Base-by-base conservation (phyloP, 2,888 invertebrate species). In the Sphecodes monilicornis region DNA sequence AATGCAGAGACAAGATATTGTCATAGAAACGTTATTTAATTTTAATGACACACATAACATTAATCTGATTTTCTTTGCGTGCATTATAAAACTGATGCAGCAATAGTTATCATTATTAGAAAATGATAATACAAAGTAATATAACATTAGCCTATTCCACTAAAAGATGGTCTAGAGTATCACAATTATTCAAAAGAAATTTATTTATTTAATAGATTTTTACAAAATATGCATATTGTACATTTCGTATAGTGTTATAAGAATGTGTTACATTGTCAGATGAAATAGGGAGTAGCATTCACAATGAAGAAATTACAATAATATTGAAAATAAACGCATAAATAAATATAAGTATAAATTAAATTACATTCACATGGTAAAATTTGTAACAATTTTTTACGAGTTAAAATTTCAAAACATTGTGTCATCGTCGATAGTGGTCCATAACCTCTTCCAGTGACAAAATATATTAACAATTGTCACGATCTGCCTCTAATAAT, bases 401-500 rank as follows among this genome's bases (percentile, higher is more conserved):
- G n/a, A n/a, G n/a, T 57, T 41, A 68, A 18, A 18, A 26, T 76
- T 0, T 11, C 1, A 29, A 13, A 18, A 70, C 22, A 54, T n/a
- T 57, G 8, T 39, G 29, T n/a, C 32, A 76, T 32, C 18, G 29
- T 39, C 8, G 36, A 10, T 29, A 13, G n/a, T 29, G 8, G 4
- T 43, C 10, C n/a, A 60, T 73, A 80, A 70, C 39, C 41, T 75
- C 39, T 66, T 64, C 3, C 3, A 3, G 6, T 60, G 39, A n/a
- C 16, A 69, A 46, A n/a, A 1, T 1, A 6, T 57, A 60, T 32
- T 16, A 70, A n/a, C 43, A 74, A 54, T 69, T 72, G 41, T 22
- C 39, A 76, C 36, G n/a, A 79, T 16, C 46, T 80, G 73, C 13
- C 46, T 29, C 22, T 1, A 29, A 13, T 6, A 41, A 80, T n/a